A percentile compares a stretch with the other conserved stretches of the same genome.
Conservation (phyloP, 2,888 invertebrate genomes). For the Phengaris arion region DNA sequence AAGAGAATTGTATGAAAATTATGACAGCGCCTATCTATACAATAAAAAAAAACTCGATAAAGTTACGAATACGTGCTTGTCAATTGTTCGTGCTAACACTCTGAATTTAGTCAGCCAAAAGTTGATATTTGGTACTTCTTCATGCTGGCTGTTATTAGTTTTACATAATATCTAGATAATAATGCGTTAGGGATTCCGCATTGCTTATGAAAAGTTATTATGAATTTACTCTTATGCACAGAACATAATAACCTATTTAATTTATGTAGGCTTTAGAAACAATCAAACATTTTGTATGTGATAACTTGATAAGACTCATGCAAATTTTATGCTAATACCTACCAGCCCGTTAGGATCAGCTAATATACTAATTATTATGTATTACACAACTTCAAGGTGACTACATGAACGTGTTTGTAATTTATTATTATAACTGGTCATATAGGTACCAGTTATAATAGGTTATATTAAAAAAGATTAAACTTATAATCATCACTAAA, state of each 20-base stretch:
- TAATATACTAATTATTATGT: background rate
- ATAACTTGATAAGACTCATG: background rate
- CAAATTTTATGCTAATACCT: background rate
- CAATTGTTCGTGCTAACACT: too few relatives aligned
- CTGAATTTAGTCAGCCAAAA: too few relatives aligned
- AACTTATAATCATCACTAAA: background rate
- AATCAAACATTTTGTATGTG: background rate
- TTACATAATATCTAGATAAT: too few relatives aligned
- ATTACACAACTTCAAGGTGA: background rate
- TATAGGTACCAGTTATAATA: background rate
- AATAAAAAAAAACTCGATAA: too few relatives aligned
- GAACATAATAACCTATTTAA: background rate
- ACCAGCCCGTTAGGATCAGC: background rate
- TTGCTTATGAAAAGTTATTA: background rate
- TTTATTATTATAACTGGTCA: conserved; percentile 1
- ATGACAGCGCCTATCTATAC: too few relatives aligned
- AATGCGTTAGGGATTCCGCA: too few relatives aligned
- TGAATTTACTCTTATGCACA: background rate
- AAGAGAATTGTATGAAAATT: too few relatives aligned
- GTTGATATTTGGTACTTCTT: too few relatives aligned
- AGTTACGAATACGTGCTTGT: too few relatives aligned
- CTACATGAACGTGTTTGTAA: background rate
- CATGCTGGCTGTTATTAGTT: too few relatives aligned
- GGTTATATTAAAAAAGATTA: background rate
- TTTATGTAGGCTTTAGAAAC: background rate